Base-by-base conservation (phyloP, 2,113 vertebrate genomes). In the Thinocorus orbignyianus region DNA sequence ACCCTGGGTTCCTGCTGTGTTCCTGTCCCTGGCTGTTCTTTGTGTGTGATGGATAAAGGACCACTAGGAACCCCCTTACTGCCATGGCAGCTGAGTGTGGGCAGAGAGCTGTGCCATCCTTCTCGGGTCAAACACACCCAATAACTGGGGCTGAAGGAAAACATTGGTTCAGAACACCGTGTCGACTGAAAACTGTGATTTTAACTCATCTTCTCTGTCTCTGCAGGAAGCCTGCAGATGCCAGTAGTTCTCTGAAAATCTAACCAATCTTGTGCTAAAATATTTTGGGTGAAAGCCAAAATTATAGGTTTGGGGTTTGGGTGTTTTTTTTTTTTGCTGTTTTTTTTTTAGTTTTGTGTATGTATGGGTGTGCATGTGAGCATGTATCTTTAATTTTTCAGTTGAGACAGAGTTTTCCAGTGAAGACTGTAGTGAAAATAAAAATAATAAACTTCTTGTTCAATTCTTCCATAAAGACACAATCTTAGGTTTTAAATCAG, bases 231-330 rank as follows among this genome's bases (percentile, higher is more conserved):
- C 31, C 42, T 81, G 72, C 1, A 4, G 28, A 68, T 95, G 65
- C 82, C 90, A 84, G 30, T 44, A 84, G 55, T 69, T 93, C 49
- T 85, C 86, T 81, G 86, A 71, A 79, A 88, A 86, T 71, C 55
- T 74, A 68, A 69, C 72, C 25, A n/a, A 44, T 70, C 72, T 95
- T 9, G 1, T 86, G 65, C 64, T 86, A 72, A 79, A 84, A 52
- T 84, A 70, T 68, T 95, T 68, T 88, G 82, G 65, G 51, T 81
- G 48, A 81, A 93, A 93, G 82, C 76, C 76, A 91, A 62, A 76
- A 88, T 20, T 22, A 86, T 46, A 76, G 25, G 28, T 41, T 68
- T 61, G 17, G 28, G 10, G 20, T 20, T 46, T 46, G 44, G 6
- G 19, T 3, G 10, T 17, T 20, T 46, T 46, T 14, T 18, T 30